Evolutionary conservation across 1,140 invertebrate genomes (phyloP).

Genomic region (Acyrthosiphon pisum): DNA sequence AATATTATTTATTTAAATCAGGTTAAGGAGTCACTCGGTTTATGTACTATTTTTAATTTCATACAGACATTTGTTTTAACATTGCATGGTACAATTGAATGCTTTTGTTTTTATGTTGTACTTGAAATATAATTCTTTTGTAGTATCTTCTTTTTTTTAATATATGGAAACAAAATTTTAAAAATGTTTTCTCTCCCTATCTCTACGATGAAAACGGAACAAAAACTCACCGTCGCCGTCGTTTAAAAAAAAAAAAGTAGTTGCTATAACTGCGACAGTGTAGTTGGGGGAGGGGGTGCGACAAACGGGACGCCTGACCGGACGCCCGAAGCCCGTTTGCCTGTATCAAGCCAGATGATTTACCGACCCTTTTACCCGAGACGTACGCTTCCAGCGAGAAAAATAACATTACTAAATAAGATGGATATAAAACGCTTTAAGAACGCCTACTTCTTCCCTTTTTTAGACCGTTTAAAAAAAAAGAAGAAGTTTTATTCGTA

Average conservation of each 20-base stretch:
- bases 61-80: constrained; percentile 13
- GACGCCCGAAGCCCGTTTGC: constrained; percentile 45
- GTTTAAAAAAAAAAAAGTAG: constrained; percentile 31
- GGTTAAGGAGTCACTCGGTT: neutral
- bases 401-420: constrained; percentile 55
- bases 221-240: neutral
- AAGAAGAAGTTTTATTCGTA: neutral
- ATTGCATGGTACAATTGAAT: neutral
- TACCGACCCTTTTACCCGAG: constrained; percentile 47
- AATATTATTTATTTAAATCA: constrained; percentile 4
- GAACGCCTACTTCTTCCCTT: constrained; percentile 14
- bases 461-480: neutral
- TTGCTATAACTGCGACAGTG: constrained; percentile 8
- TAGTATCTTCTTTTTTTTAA: constrained; percentile 35
- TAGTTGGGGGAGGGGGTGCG: neutral
- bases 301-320: constrained; percentile 43
- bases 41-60: neutral
- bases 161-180: constrained; percentile 32
- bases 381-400: constrained; percentile 49
- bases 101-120: neutral
- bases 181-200: constrained; percentile 20
- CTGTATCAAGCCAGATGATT: constrained; percentile 46
- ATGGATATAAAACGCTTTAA: constrained; percentile 42
- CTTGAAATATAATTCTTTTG: constrained; percentile 27
- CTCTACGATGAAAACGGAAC: constrained; percentile 18